Evolutionary conservation across 2,888 invertebrate genomes (phyloP).

Genomic region (Cataglyphis rosenhaueri): DNA sequence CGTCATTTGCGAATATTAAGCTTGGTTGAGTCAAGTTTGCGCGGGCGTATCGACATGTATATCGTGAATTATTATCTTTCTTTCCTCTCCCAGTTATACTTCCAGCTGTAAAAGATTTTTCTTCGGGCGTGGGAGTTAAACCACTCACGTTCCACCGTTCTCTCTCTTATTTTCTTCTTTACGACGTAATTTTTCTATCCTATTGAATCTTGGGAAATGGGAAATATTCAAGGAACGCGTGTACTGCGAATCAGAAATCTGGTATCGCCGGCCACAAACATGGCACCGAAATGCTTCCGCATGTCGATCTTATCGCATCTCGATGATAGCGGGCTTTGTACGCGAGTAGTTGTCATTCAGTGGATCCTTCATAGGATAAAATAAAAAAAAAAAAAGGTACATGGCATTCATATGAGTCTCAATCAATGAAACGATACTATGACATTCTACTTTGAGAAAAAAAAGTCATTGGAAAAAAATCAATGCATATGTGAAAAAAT

Average conservation of each 20-base stretch:
- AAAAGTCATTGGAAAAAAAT: background rate
- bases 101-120: constrained; percentile 27
- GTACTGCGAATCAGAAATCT: constrained; percentile 9
- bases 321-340: background rate
- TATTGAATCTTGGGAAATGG: constrained; percentile 22
- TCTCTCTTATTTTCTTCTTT: constrained; percentile 17
- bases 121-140: constrained; percentile 9
- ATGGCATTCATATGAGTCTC: background rate
- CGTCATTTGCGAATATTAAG: constrained; percentile 29
- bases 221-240: constrained; percentile 30
- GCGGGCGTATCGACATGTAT: constrained; percentile 3
- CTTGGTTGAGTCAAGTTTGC: background rate
- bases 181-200: constrained; percentile 1
- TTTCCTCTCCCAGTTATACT: background rate
- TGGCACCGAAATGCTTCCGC: constrained; percentile 19
- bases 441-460: constrained; percentile 9
- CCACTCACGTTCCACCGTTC: background rate
- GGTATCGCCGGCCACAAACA: constrained; percentile 31
- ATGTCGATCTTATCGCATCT: constrained; percentile 3
- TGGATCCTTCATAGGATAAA: background rate
- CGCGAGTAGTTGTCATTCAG: constrained; percentile 10
- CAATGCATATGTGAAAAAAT: background rate
- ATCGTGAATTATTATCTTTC: constrained; percentile 44
- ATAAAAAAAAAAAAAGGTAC: constrained; percentile 10
- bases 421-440: background rate